Evolutionary conservation across 2,888 invertebrate species (phyloP).

Genomic region (Hyposoter didymator): DNA sequence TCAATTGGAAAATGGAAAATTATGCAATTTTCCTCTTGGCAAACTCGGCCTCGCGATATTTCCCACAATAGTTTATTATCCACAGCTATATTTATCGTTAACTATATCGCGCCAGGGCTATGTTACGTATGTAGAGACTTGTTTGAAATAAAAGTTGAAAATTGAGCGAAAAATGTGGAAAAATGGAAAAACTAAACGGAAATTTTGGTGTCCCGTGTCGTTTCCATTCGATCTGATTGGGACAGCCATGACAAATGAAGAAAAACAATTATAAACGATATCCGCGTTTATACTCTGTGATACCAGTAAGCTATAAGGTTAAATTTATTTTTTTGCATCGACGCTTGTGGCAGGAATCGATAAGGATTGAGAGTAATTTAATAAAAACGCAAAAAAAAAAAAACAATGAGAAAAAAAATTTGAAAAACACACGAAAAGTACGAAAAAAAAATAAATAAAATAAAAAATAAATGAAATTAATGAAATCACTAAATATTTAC

Average conservation of each 20-base stretch:
- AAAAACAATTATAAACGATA: conserved; percentile 74
- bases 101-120: conserved; percentile 55
- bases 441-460: conserved; percentile 51
- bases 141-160: conserved; percentile 16
- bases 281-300: conserved; percentile 83
- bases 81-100: conserved; percentile 49
- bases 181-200: not conserved
- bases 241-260: conserved; percentile 13
- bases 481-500: not conserved
- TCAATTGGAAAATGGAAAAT: too few species aligned
- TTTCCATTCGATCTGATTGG: conserved; percentile 43
- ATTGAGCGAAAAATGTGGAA: not conserved
- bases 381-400: conserved; percentile 29
- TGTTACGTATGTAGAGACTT: conserved; percentile 33
- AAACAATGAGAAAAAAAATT: not conserved
- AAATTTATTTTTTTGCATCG: conserved; percentile 79
- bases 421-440: not conserved
- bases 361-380: conserved; percentile 33
- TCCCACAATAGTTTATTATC: conserved; percentile 37
- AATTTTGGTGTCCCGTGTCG: conserved; percentile 6
- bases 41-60: conserved; percentile 34
- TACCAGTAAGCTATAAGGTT: conserved; percentile 83
- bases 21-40: conserved; percentile 5
- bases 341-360: conserved; percentile 50
- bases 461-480: conserved; percentile 52